A percentile compares a stretch with the other conserved stretches of the same genome.
Conservation (phyloP, 30 jellyfish, hydroid and myxozoan species). For the Nemopilema nomurai region DNA sequence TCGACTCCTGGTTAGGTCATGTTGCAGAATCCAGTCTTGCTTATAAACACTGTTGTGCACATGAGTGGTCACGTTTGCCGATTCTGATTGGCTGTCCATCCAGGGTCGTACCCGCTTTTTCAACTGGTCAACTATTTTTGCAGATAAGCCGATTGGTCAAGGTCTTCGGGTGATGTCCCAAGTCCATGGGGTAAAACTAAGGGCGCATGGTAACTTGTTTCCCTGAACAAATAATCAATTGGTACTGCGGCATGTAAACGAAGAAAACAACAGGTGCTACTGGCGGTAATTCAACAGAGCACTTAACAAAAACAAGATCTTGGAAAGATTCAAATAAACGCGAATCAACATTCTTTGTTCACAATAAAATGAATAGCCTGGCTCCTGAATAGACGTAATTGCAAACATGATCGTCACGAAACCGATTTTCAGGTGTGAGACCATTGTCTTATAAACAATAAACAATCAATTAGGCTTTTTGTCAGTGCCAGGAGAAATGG, state of each 20-base stretch:
- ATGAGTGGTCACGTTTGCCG: slow-evolving; percentile 37
- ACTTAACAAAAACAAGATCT: slow-evolving; percentile 5
- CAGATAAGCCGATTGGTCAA: neutral
- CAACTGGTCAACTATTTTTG: neutral
- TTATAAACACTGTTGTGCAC: slow-evolving; percentile 40
- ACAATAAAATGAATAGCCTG: neutral
- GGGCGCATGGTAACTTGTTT: neutral
- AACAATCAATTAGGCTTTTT: neutral
- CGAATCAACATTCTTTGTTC: neutral
- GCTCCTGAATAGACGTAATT: neutral
- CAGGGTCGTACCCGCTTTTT: neutral
- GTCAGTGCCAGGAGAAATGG: neutral
- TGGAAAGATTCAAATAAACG: slow-evolving; percentile 5
- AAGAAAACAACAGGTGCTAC: slow-evolving; percentile 29
- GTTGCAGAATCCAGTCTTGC: slow-evolving; percentile 24
- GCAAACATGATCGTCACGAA: neutral
- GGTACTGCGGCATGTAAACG: neutral
- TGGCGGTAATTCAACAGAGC: slow-evolving; percentile 1
- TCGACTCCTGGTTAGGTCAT: slow-evolving; percentile 33
- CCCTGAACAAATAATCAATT: slow-evolving; percentile 20
- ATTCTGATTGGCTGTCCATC: neutral
- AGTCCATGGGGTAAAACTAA: neutral
- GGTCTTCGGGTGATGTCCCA: neutral
- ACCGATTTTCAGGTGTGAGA: neutral
- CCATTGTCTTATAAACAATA: neutral